These are phyloP conservation scores for Rhingia campestris DNA, from an alignment of 2,888 invertebrate species.

Conservation along the genomic window DNA sequence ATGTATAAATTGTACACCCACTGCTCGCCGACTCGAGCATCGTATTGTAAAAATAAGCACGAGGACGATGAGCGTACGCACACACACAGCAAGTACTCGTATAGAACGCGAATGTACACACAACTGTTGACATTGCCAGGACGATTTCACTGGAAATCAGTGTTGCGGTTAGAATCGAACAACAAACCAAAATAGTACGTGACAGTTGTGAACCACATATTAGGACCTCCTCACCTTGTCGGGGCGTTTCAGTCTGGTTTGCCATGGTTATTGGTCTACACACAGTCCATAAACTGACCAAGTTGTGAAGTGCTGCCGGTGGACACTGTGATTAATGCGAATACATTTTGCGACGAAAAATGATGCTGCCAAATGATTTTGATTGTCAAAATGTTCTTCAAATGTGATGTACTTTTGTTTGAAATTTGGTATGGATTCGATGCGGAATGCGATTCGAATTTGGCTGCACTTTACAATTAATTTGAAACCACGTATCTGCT, in stretches of 20 bases:
- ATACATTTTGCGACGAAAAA: constrained; percentile 17
- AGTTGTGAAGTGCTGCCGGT: constrained; percentile 6
- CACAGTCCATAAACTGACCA: constrained; percentile 41
- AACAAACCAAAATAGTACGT: constrained; percentile 69
- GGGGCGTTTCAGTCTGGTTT: constrained; percentile 23
- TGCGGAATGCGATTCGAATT: too few relatives aligned
- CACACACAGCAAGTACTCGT: background rate
- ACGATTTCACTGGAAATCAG: constrained; percentile 63
- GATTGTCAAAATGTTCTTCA: too few relatives aligned
- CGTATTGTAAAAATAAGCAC: constrained; percentile 36
- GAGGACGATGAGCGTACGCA: constrained; percentile 3
- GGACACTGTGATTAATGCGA: constrained; percentile 15
- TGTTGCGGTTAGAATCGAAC: constrained; percentile 68
- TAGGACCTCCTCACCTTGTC: constrained; percentile 36
- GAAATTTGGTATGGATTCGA: too few relatives aligned
- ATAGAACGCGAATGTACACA: constrained; percentile 16
- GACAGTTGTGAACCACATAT: constrained; percentile 62
- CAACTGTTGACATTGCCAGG: constrained; percentile 67
- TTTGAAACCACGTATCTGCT: too few relatives aligned
- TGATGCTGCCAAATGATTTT: background rate
- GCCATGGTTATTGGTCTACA: constrained; percentile 32
- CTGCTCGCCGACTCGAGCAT: constrained; percentile 7
- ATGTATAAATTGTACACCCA: constrained; percentile 47
- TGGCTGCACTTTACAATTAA: too few relatives aligned
- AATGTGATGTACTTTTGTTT: too few relatives aligned